Evolutionary conservation across 2,113 vertebrate genomes (phyloP).

Genomic region (Ceyx melanurus): DNA sequence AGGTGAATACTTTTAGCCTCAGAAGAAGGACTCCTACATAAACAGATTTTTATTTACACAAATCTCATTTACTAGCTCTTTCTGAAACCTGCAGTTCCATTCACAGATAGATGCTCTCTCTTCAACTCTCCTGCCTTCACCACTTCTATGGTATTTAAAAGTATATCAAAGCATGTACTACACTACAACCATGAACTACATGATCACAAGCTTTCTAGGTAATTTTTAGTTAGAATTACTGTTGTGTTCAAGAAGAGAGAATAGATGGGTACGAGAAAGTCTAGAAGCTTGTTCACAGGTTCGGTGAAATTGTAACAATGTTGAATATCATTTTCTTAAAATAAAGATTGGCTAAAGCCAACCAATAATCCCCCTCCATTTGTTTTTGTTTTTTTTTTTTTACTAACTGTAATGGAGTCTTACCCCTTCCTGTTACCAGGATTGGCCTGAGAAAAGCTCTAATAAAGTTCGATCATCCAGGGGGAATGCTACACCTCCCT

Average conservation of each 20-base stretch:
- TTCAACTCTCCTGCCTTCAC: neutral
- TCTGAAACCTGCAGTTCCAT: neutral
- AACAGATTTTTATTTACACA: neutral
- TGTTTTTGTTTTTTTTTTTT: neutral
- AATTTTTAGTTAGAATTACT: neutral
- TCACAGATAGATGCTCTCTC: neutral
- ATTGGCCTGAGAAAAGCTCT: neutral
- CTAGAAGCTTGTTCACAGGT: neutral
- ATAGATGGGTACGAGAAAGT: neutral
- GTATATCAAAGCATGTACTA: neutral
- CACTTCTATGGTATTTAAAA: neutral
- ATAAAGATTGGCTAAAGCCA: neutral
- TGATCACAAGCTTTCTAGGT: neutral
- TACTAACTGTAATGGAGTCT: neutral
- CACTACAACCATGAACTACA: neutral
- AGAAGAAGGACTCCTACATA: neutral
- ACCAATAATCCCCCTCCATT: neutral
- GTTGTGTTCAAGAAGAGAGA: neutral
- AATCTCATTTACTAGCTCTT: neutral
- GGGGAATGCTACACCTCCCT: accelerated
- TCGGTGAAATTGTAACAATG: neutral
- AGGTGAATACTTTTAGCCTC: neutral
- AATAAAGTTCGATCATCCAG: neutral
- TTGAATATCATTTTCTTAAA: neutral
- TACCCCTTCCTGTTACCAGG: neutral